These are phyloP conservation scores for Distichodus sexfasciatus DNA, from an alignment of 2,797 vertebrate species.

Conservation along the genomic window DNA sequence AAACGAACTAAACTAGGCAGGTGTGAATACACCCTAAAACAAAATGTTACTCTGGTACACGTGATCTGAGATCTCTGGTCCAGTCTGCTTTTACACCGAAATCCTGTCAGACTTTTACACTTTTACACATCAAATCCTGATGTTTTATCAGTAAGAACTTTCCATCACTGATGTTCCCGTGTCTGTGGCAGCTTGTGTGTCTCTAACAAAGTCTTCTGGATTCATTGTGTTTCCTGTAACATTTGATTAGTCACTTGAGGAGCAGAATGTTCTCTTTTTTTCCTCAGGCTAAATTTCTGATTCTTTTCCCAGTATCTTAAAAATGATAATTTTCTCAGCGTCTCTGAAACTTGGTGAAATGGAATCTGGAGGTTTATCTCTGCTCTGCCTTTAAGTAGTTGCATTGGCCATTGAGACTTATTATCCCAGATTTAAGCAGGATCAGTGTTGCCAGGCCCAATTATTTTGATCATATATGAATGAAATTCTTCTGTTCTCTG, in stretches of 20 bases:
- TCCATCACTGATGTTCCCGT: too few relatives aligned
- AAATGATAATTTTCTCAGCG: too few relatives aligned
- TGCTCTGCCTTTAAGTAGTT: background rate
- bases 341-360: too few relatives aligned
- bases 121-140: too few relatives aligned
- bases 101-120: too few relatives aligned
- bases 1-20: too few relatives aligned
- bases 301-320: background rate
- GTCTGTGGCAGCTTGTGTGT: too few relatives aligned
- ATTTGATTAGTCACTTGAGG: background rate
- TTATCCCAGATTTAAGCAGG: slow-evolving; percentile 6
- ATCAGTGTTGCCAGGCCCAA: slow-evolving; percentile 12
- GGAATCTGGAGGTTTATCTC: background rate
- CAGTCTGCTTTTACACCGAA: too few relatives aligned
- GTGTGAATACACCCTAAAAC: too few relatives aligned
- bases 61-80: too few relatives aligned
- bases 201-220: background rate
- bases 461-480: background rate
- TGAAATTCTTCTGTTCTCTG: background rate
- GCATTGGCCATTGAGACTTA: background rate
- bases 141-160: too few relatives aligned
- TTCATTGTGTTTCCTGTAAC: background rate
- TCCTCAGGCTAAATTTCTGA: background rate
- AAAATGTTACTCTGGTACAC: too few relatives aligned
- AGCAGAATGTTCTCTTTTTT: background rate